Base-by-base conservation (phyloP, 1,140 invertebrate species). In the Geopemphigus sp. region DNA sequence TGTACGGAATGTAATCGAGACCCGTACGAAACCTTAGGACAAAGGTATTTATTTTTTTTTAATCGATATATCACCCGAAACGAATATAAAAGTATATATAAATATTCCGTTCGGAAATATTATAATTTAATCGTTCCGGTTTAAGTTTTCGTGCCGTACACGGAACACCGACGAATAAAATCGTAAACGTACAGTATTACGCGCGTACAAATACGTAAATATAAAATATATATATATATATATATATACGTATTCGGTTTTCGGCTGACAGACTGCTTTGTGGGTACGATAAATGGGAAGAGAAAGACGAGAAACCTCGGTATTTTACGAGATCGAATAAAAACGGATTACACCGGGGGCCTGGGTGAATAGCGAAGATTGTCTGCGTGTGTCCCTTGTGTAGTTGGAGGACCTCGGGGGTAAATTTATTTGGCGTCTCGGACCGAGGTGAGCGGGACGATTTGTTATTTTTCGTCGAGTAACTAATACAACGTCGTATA, bases 291-390 rank as follows among this genome's bases (percentile, higher is more conserved):
- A 66, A 66, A 66, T 45, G 63, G 32, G 22, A 39, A 66, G 63
- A 66, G 63, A 66, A 26, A 19, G 54, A 39, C 10, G 14, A 61
- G 17, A 78, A 63, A 63, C 56, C 72, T 74, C 50, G 22, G 72
- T 74, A 74, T 74, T 74, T 74, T 74, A 74, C n/a, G 57, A 61
- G 73, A 78, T 61, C 57, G 73, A 78, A 78, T 61, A 78, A 78
- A 61, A 61, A 47, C 39, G 57, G 57, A 61, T 61, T 78, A 74
- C 39, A 74, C 72, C 61, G 1, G 57, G 19, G 56, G 56, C 15
- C 26, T 5, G 57, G 73, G 29, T 61, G 56, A 78, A 78, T 24
- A 45, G 57, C n/a, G 47, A n/a, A 78, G 56, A 74, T 74, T 74
- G 72, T 74, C 29, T 59, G n/a, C 54, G n/a, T 45, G 53, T 45